phyloP scores from a whole-genome alignment of 2,888 invertebrate species.

The Drosophila diplacantha region DNA sequence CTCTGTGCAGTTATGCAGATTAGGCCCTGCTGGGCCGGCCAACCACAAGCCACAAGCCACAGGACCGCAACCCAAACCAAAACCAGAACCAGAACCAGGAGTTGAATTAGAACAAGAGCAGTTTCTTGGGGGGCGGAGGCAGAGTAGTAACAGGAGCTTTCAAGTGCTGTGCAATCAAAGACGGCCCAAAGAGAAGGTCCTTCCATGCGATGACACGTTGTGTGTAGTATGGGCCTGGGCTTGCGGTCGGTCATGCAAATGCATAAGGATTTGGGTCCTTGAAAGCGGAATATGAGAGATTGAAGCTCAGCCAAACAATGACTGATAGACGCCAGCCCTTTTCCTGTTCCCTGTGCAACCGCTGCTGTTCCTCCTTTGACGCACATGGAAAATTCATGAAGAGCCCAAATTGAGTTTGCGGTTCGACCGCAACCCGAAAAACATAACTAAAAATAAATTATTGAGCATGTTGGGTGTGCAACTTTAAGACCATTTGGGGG shows the following conservation, averaged over 20 bases:
- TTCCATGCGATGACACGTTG: conserved; percentile 10
- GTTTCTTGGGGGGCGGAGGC: neutral
- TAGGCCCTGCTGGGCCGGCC: conserved; percentile 19
- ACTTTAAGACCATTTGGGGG: conserved; percentile 31
- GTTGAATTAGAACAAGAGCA: conserved; percentile 11
- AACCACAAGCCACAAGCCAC: conserved; percentile 23
- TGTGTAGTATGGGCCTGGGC: neutral
- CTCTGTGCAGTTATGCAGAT: conserved; percentile 32
- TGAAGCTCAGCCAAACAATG: conserved; percentile 20
- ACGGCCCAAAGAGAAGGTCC: conserved; percentile 10
- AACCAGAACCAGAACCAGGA: conserved; percentile 1
- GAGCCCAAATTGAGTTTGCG: conserved; percentile 37
- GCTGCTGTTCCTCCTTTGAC: neutral
- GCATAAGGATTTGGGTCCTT: conserved; percentile 30
- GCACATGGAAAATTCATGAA: conserved; percentile 40
- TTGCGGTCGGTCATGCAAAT: conserved; percentile 38
- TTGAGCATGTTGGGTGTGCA: conserved; percentile 15
- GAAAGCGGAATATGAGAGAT: conserved; percentile 23
- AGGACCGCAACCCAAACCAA: conserved; percentile 5
- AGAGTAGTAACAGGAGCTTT: conserved; percentile 32
- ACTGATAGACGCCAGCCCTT: conserved; percentile 1
- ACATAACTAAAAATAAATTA: conserved; percentile 38
- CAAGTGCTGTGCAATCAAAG: conserved; percentile 44
- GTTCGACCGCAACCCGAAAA: conserved; percentile 34
- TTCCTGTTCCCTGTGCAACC: neutral